A percentile compares a stretch with the other conserved stretches of the same genome.
Conservation (phyloP, 2,797 vertebrate genomes). For the Etheostoma perlongum region DNA sequence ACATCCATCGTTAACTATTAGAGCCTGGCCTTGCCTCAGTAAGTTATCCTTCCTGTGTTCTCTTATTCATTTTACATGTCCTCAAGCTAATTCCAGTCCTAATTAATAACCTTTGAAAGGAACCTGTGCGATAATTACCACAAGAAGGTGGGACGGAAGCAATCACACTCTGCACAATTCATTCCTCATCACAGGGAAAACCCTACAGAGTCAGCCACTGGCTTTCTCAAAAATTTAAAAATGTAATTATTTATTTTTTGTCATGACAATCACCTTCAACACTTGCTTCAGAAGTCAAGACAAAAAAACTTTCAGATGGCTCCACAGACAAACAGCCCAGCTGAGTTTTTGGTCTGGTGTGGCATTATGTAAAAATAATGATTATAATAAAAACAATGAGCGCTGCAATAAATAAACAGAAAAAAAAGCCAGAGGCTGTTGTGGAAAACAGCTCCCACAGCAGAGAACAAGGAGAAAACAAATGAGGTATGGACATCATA, state of each 20-base stretch:
- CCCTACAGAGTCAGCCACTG: slow-evolving; percentile 60
- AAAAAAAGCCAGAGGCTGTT: background rate
- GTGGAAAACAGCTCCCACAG: background rate
- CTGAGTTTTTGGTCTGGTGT: slow-evolving; percentile 24
- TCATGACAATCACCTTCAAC: slow-evolving; percentile 73
- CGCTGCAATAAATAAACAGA: slow-evolving; percentile 23
- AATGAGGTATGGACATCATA: background rate
- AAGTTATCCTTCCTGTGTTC: slow-evolving; percentile 74
- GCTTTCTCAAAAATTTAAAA: background rate
- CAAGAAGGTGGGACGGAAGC: slow-evolving; percentile 80
- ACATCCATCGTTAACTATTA: slow-evolving; percentile 56
- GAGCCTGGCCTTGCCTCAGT: slow-evolving; percentile 60
- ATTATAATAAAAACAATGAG: slow-evolving; percentile 15
- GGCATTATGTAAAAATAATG: slow-evolving; percentile 50
- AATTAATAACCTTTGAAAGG: slow-evolving; percentile 84
- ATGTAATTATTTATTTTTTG: slow-evolving; percentile 18
- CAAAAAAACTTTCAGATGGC: slow-evolving; percentile 34
- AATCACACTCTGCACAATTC: slow-evolving; percentile 79
- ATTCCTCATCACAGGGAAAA: slow-evolving; percentile 78
- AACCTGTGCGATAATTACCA: slow-evolving; percentile 81
- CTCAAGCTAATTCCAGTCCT: slow-evolving; percentile 81
- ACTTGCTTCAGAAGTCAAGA: slow-evolving; percentile 33
- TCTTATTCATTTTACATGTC: slow-evolving; percentile 80
- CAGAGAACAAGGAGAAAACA: slow-evolving; percentile 6
- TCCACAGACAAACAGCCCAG: slow-evolving; percentile 41